Base-by-base conservation (phyloP, 2,888 invertebrate species). In the Homarus gammarus region DNA sequence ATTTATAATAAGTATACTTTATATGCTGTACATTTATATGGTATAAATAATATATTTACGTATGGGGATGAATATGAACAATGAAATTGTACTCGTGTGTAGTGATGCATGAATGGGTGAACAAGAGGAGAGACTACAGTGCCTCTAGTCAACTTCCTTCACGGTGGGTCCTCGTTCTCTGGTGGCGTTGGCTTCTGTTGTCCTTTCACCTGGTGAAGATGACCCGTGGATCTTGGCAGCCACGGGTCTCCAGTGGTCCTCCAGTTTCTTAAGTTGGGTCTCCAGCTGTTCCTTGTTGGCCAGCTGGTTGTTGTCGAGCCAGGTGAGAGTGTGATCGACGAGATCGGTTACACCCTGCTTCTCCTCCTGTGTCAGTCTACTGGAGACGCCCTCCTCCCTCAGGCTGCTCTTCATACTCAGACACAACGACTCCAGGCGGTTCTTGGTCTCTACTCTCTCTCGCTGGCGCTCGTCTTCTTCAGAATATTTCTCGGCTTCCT, bases 371-470 rank as follows among this genome's bases (percentile, higher is more conserved):
- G 96, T 94, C 94, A 98, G 96, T 95, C 98, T 98, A 93, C 96
- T 97, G 95, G 99, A 98, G 92, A 98, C 95, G 94, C 98, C 98
- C 93, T 99, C 98, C 93, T 99, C 99, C 93, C 99, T 98, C 94
- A 93, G 72, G 91, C 97, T 97, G 92, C 97, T 96, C 96, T 99
- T 99, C 94, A 95, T 95, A 93, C 94, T 95, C 93, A 94, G 95
- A 73, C 94, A 91, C 72, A 92, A 90, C 8, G 91, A 84, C 93
- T 95, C 94, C 83, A 95, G 93, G 56, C 94, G 93, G 92, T 94
- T 94, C 93, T 95, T 95, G 77, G 95, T 94, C n/a, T 95, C 93
- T 36, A 95, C 94, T 15, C 95, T 94, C 18, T 95, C 95, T 92
- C 95, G 94, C 93, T 95, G 93, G 93, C 94, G 93, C 81, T 95